These are phyloP conservation scores for Hippopotamus amphibius DNA, from an alignment of 2,113 vertebrate species.

Conservation along the genomic window DNA sequence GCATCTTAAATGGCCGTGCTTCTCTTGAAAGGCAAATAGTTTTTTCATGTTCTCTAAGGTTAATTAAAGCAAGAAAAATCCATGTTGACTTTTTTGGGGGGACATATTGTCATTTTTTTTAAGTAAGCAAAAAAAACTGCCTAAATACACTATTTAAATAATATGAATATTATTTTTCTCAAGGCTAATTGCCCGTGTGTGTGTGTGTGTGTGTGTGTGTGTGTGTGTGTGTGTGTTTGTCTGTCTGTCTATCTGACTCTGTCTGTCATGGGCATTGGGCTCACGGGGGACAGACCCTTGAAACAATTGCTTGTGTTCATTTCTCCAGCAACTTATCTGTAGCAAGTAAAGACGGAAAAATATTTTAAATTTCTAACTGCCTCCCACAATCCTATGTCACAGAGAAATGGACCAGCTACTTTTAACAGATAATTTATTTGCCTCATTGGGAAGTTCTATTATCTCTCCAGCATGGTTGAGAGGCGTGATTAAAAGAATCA, in stretches of 20 bases:
- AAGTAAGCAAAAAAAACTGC: slow-evolving; percentile 60
- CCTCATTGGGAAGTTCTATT: slow-evolving; percentile 68
- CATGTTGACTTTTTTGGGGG: slow-evolving; percentile 51
- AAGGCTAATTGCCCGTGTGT: background rate
- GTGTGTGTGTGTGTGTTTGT: background rate
- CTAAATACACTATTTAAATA: slow-evolving; percentile 66
- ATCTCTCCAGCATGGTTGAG: slow-evolving; percentile 61
- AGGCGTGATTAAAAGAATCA: slow-evolving; percentile 55
- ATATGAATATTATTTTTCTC: slow-evolving; percentile 45
- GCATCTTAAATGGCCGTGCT: slow-evolving; percentile 71
- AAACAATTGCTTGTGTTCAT: slow-evolving; percentile 47
- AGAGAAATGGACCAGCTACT: slow-evolving; percentile 6
- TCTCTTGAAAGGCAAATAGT: slow-evolving; percentile 57
- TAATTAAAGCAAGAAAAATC: slow-evolving; percentile 76
- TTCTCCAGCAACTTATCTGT: slow-evolving; percentile 1
- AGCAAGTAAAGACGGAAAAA: slow-evolving; percentile 62
- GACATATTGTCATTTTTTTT: slow-evolving; percentile 60
- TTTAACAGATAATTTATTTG: slow-evolving; percentile 69
- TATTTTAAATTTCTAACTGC: slow-evolving; percentile 60
- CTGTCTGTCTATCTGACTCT: background rate
- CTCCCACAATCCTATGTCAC: slow-evolving; percentile 27
- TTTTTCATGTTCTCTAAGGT: slow-evolving; percentile 43
- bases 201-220: background rate
- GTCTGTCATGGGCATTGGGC: background rate
- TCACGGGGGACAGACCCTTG: background rate